Base-by-base conservation (phyloP, 2,113 vertebrate genomes). In the Muscicapa adusta region DNA sequence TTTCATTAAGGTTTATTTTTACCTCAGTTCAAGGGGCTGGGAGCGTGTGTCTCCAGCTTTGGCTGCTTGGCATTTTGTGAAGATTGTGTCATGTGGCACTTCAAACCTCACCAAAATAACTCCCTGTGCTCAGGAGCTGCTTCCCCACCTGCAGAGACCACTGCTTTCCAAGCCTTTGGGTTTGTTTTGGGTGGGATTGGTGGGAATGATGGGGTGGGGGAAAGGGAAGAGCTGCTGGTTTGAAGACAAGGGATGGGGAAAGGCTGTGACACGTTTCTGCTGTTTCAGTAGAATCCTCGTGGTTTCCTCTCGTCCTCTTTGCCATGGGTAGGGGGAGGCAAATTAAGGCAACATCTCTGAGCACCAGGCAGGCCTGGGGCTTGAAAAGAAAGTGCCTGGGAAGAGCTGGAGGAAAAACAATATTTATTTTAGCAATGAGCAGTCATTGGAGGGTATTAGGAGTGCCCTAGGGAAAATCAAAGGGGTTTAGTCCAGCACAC, bases 1-100 rank as follows among this genome's bases (percentile, higher is more conserved):
- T 96, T 96, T 91, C 76, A 93, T 91, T 92, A 81, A 76, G 85
- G 85, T 94, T 96, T 96, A 89, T 96, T 96, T 97, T 96, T 96
- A 89, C 73, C 80, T 85, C 79, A 73, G 91, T 31, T 61, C 79
- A 38, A 81, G 93, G 94, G 89, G 94, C 87, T 95, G 95, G 89
- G 61, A 77, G 88, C 53, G 18, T 6, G 2, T 3, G 6, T 74
- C 81, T 96, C 86, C 60, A 38, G 81, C 75, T 93, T 93, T 86
- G 95, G 91, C 89, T 84, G 81, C 72, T 84, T 90, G 96, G 95
- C 93, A 93, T 96, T 96, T 95, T 75, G 85, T 93, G 94, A 91
- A 60, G 91, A 62, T 53, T 51, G 48, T 67, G 65, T 57, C 93
- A 60, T 12, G 9, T 81, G 94, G 72, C 53, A 10, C 36, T 62